Percentiles rank a stretch among this genome's conserved stretches.
phyloP scores from a whole-genome alignment of 1,140 invertebrate genomes.

The Cyclargus thomasi region DNA sequence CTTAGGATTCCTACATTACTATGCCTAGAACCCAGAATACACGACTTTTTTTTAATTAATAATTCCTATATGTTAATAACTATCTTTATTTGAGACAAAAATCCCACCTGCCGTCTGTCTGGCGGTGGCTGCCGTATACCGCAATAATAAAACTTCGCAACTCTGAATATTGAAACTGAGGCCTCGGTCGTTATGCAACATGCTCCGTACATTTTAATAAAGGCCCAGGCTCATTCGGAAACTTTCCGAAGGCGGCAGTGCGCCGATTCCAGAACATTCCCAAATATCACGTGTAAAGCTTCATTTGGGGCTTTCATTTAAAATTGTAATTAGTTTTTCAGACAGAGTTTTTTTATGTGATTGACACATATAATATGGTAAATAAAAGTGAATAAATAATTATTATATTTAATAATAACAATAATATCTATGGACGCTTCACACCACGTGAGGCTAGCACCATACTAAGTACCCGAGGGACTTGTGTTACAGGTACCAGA shows the following conservation, averaged over 20 bases:
- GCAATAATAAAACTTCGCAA: slow-evolving; percentile 73
- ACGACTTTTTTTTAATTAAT: background rate
- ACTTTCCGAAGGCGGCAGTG: slow-evolving; percentile 66
- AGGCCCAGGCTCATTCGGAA: slow-evolving; percentile 62
- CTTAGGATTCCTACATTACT: too few species aligned
- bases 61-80: slow-evolving; percentile 58
- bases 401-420: too few species aligned
- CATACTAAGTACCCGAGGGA: too few species aligned
- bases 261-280: slow-evolving; percentile 30
- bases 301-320: background rate
- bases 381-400: too few species aligned
- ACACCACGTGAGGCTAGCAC: too few species aligned
- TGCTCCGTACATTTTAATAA: slow-evolving; percentile 70
- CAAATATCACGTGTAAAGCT: background rate
- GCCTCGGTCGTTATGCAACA: slow-evolving; percentile 66
- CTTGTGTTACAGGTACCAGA: too few species aligned
- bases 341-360: too few species aligned
- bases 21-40: too few species aligned
- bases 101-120: slow-evolving; percentile 50
- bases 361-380: too few species aligned
- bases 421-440: too few species aligned
- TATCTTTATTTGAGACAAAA: slow-evolving; percentile 45
- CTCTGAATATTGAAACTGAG: slow-evolving; percentile 71
- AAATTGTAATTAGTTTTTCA: background rate
- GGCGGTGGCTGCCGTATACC: slow-evolving; percentile 43